These are phyloP conservation scores for Motacilla tschutschensis DNA, from an alignment of 2,113 vertebrate species.

Conservation along the genomic window DNA sequence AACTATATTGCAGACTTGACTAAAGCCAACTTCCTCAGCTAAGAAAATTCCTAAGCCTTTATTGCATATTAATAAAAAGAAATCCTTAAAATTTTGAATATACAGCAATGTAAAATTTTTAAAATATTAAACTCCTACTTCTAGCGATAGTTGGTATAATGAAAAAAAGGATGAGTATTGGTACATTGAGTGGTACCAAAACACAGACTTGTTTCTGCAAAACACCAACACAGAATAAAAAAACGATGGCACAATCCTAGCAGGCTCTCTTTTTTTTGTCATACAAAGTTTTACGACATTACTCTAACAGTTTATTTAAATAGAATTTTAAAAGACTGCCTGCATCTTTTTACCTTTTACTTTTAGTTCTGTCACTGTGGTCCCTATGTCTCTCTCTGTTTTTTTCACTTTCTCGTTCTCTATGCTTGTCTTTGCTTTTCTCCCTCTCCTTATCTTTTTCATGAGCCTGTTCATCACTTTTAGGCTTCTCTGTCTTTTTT, in stretches of 20 bases:
- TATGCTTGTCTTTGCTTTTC: conserved; percentile 72
- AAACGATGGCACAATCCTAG: conserved; percentile 74
- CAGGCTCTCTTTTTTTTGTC: conserved; percentile 48
- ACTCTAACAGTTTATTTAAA: conserved; percentile 60
- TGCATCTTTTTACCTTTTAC: conserved; percentile 77
- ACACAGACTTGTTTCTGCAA: conserved; percentile 68
- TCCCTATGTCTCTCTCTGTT: conserved; percentile 84
- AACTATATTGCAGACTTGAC: conserved; percentile 71
- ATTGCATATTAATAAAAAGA: conserved; percentile 82
- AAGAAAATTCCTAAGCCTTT: conserved; percentile 75
- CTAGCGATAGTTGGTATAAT: conserved; percentile 66
- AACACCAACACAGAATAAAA: conserved; percentile 69
- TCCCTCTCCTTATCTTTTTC: conserved; percentile 80
- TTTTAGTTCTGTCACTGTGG: conserved; percentile 82
- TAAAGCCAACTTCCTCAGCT: conserved; percentile 70
- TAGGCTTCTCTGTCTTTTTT: conserved; percentile 81
- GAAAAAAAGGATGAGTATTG: conserved; percentile 66
- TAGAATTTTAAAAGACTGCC: conserved; percentile 45
- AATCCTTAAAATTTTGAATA: conserved; percentile 72
- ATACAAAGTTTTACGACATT: conserved; percentile 50
- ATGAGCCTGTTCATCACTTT: conserved; percentile 80
- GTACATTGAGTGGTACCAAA: conserved; percentile 57
- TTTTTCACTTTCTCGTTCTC: conserved; percentile 73
- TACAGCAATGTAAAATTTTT: conserved; percentile 77
- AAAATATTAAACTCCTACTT: conserved; percentile 75